Evolutionary conservation across 2,797 vertebrate genomes (phyloP).

Genomic region (Spinibarbus caldwelli): DNA sequence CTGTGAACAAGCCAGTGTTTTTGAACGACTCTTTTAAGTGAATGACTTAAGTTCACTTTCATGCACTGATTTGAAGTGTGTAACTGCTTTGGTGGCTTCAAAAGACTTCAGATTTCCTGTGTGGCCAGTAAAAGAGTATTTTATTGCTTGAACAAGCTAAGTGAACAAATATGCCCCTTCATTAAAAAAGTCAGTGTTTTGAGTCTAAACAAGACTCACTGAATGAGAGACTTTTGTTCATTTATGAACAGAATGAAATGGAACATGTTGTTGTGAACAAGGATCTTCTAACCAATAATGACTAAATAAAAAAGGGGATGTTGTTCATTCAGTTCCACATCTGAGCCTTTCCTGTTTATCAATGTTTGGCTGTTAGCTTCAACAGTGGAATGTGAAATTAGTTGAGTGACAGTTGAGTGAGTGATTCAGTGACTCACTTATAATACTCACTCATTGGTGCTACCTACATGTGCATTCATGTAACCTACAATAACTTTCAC

Average conservation of each 20-base stretch:
- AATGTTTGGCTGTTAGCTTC: constrained; percentile 7
- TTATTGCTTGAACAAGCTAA: background rate
- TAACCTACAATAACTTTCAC: background rate
- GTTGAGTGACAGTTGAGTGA: too few relatives aligned
- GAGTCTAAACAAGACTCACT: background rate
- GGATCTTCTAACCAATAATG: background rate
- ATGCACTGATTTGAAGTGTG: background rate
- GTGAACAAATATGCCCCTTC: background rate
- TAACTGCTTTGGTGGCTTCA: background rate
- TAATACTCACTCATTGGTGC: background rate
- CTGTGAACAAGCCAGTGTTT: constrained; percentile 2
- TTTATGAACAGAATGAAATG: background rate
- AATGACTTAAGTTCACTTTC: background rate
- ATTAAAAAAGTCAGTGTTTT: background rate
- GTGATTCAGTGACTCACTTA: background rate
- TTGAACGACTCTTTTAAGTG: constrained; percentile 9
- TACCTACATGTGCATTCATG: background rate
- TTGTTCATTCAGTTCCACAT: background rate
- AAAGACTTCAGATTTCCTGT: background rate
- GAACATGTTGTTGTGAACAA: background rate
- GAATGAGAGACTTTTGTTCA: background rate
- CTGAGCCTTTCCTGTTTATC: constrained; percentile 7
- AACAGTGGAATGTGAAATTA: background rate
- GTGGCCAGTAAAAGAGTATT: background rate
- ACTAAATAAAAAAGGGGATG: background rate